Base-by-base conservation (phyloP, 2,113 vertebrate species). In the Aplodontia rufa region DNA sequence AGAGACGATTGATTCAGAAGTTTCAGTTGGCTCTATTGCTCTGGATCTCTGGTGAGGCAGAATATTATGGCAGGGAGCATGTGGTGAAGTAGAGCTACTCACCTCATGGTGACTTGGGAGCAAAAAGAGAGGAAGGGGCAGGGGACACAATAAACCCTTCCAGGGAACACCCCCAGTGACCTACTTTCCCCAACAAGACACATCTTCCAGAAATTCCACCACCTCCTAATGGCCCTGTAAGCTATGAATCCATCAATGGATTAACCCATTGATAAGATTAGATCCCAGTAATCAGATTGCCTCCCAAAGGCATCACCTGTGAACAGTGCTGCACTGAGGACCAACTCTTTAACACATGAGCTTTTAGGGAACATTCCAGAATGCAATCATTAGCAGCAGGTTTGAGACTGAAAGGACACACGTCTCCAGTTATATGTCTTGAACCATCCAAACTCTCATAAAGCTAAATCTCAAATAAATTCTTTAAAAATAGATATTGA, bases 341-440 rank as follows among this genome's bases (percentile, higher is more conserved):
- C 35, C 35, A 68, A 68, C 16, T n/a, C 64, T 66, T 66, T 19
- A 68, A 68, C 64, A 68, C 64, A 14, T 68, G 64, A n/a, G 64
- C 64, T n/a, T 68, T 68, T n/a, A n/a, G 35, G 16, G 64, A n/a
- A n/a, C 16, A 14, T 68, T n/a, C n/a, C 64, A 68, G 64, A 66
- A 35, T 13, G 14, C 14, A 35, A 66, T 35, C 64, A 32, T 66
- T 16, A 66, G 24, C 24, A 32, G 30, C 35, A 98, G 97, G 99
- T 97, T 62, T 93, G 96, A 20, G 19, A 62, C 35, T 82, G 45
- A 19, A 13, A 28, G 11, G 40, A 20, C 14, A 19, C 14, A 1
- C 35, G 49, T 60, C 81, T 68, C 42, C 11, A 66, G 6, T 62
- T 24, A 16, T 32, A 5, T 17, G 1, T 40, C 75, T 60, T 45